Base-by-base conservation (phyloP, 1,140 invertebrate species). In the Lucilia cuprina region DNA sequence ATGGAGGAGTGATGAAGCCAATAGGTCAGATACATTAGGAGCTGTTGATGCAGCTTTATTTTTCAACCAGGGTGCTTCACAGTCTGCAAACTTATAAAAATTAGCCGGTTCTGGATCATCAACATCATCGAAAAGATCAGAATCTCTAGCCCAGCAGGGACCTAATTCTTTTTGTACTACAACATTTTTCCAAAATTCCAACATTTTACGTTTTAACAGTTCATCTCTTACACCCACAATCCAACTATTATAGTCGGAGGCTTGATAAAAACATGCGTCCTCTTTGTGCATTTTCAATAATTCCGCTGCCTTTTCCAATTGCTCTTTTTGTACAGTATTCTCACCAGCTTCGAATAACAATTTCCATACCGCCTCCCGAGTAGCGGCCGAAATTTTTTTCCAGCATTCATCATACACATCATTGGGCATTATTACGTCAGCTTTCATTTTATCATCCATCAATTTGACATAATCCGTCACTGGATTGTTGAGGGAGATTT, bases 51-150 rank as follows among this genome's bases (percentile, higher is more conserved):
- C 14, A 25, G 12, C 5, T 55, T 47, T 55, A 47, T 82, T 35
- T 70, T 41, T 49, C 35, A 83, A 83, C 77, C 77, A 84, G 3
- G 82, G 80, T 0, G 89, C 89, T 8, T 86, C 84, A 65, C 89
- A 90, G 2, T 87, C 89, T 21, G 86, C 89, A 47, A 87, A 85
- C 19, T 87, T 87, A 77, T 91, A 91, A 70, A 91, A 91, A 47
- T 88, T 87, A 41, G 86, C n/a, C 2, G 88, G 87, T 41, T 82
- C 77, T 0, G 88, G 86, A 41, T 86, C 86, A 14, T 90, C 88
- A 2, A 86, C 85, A 10, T 84, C 41, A 35, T 90, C 89, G 65
- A 88, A 89, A 2, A 87, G 82, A 84, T 91, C 89, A 8, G 87
- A 88, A 41, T 91, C 89, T 0, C 86, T 86, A 0, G 87, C 87